phyloP scores from a whole-genome alignment of 2,797 vertebrate species.

The Muraenolepis orangiensis region DNA sequence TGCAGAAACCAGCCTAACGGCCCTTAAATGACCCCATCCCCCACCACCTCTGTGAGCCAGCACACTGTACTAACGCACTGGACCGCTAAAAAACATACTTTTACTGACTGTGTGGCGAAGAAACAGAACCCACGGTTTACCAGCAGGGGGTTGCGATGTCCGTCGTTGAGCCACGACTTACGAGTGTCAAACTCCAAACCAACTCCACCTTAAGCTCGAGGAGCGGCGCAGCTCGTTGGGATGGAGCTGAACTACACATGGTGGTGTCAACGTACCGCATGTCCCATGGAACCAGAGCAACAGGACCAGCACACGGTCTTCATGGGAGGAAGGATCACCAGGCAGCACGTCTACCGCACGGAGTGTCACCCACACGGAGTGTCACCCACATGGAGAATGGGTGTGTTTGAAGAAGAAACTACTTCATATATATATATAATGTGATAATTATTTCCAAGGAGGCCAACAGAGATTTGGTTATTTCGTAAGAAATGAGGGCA shows the following conservation, averaged over 20 bases:
- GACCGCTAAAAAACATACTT: neutral
- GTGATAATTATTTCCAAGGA: constrained; percentile 35
- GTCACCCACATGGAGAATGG: constrained; percentile 2
- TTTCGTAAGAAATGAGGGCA: constrained; percentile 32
- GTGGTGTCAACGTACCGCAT: neutral
- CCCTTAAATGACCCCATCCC: constrained; percentile 37
- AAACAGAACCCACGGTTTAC: too few relatives aligned
- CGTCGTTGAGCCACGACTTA: too few relatives aligned
- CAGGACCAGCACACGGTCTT: neutral
- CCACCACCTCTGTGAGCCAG: constrained; percentile 28
- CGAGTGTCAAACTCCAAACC: too few relatives aligned
- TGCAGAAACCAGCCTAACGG: constrained; percentile 42
- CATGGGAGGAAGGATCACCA: neutral
- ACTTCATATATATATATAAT: constrained; percentile 29
- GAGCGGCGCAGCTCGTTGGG: neutral
- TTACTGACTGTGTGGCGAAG: too few relatives aligned
- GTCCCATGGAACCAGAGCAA: neutral
- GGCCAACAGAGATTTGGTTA: constrained; percentile 30
- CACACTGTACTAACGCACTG: neutral
- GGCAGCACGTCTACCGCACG: neutral
- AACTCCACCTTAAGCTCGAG: too few relatives aligned
- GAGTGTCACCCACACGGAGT: neutral
- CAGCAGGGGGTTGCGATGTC: too few relatives aligned
- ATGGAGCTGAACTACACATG: neutral
- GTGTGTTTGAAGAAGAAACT: constrained; percentile 35